Percentiles rank a stretch among this genome's conserved stretches.
Evolutionary conservation across 2,797 vertebrate species (phyloP).

Genomic region (Amazona ochrocephala): DNA sequence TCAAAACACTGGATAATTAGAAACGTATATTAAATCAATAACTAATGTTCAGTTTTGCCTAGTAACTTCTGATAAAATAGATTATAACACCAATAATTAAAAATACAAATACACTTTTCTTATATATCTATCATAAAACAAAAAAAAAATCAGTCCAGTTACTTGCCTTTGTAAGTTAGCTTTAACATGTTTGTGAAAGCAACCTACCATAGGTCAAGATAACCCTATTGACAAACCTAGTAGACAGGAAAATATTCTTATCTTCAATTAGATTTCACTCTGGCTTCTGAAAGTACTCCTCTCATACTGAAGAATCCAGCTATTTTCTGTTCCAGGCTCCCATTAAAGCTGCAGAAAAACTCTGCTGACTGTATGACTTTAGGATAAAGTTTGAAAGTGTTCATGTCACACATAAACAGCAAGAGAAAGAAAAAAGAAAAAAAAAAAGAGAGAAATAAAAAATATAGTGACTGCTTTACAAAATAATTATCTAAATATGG

Average conservation of each 20-base stretch:
- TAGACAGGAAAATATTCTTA: background rate
- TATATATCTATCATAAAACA: background rate
- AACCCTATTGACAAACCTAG: background rate
- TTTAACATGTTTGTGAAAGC: background rate
- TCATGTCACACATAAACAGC: background rate
- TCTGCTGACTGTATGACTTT: background rate
- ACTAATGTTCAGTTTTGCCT: background rate
- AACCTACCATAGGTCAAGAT: background rate
- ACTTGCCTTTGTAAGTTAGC: background rate
- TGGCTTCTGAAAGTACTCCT: background rate
- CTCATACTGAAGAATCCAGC: background rate
- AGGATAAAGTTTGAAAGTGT: background rate
- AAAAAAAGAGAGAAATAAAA: background rate
- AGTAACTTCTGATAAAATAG: background rate
- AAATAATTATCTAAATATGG: background rate
- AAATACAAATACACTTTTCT: background rate
- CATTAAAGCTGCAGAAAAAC: background rate
- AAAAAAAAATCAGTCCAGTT: background rate
- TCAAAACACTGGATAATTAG: background rate
- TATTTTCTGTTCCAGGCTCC: background rate
- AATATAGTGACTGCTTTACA: background rate
- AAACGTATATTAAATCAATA: background rate
- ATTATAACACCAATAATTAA: background rate
- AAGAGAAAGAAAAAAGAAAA: background rate
- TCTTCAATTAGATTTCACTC: background rate